These are phyloP conservation scores for Reticulitermes lucifugus DNA, from an alignment of 2,888 invertebrate species.

Conservation along the genomic window DNA sequence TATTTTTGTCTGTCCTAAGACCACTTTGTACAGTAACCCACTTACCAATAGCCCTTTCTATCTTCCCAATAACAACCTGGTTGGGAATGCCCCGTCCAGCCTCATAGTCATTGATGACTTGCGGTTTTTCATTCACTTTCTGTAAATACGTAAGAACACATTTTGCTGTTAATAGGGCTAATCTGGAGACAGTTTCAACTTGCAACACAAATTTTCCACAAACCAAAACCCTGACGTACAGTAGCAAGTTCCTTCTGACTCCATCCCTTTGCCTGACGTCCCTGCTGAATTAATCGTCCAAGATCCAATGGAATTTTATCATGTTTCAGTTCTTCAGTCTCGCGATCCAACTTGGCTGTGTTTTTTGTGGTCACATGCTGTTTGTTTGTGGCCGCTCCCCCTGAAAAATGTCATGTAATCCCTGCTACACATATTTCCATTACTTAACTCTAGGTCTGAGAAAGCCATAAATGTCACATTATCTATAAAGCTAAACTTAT, in stretches of 20 bases:
- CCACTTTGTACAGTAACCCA: conserved; percentile 45
- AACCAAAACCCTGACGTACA: conserved; percentile 59
- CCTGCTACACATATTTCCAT: neutral
- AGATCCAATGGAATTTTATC: conserved; percentile 88
- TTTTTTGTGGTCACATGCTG: conserved; percentile 97
- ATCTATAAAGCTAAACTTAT: too few relatives aligned
- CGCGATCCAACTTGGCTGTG: conserved; percentile 96
- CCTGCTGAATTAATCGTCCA: conserved; percentile 96
- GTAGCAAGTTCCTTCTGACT: conserved; percentile 99
- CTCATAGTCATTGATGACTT: conserved; percentile 97
- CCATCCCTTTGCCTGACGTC: conserved; percentile 90
- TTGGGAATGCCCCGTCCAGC: conserved; percentile 98
- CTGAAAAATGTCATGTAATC: conserved; percentile 61
- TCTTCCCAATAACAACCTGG: conserved; percentile 94
- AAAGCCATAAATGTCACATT: too few relatives aligned
- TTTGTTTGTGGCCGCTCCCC: conserved; percentile 96
- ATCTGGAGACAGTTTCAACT: too few relatives aligned
- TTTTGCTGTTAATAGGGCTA: neutral
- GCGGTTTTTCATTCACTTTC: conserved; percentile 98
- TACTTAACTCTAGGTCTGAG: too few relatives aligned
- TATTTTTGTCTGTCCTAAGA: too few relatives aligned
- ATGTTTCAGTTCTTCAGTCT: conserved; percentile 98
- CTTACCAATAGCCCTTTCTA: conserved; percentile 90
- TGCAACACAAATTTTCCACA: too few relatives aligned
- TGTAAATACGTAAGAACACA: conserved; percentile 60